Conservation (phyloP, 2,113 vertebrate species). For the Actenoides hombroni region DNA sequence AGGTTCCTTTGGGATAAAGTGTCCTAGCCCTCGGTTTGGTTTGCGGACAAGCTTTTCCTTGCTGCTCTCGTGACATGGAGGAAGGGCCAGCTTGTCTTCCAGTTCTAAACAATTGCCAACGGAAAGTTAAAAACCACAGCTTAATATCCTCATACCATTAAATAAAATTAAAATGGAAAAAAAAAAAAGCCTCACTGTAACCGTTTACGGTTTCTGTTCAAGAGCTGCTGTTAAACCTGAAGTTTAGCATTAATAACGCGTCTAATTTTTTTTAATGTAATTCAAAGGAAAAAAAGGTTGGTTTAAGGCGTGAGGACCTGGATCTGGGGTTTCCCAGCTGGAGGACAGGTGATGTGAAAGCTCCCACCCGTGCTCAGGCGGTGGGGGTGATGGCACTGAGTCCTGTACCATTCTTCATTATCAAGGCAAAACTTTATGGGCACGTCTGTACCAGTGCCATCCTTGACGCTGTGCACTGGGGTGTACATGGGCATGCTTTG, state of each 20-base stretch:
- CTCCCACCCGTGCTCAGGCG: rapidly evolving
- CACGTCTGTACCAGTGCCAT: background rate
- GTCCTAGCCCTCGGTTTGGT: background rate
- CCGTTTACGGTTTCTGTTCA: background rate
- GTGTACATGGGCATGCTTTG: background rate
- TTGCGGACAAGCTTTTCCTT: background rate
- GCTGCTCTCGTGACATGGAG: background rate
- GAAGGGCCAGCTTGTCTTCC: background rate
- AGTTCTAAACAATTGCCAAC: too few relatives aligned
- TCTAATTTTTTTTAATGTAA: background rate
- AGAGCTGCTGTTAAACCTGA: background rate
- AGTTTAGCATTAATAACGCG: background rate
- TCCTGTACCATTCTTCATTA: background rate
- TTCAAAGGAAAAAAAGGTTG: background rate
- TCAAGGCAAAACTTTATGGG: background rate
- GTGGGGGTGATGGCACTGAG: rapidly evolving
- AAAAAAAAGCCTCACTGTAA: background rate
- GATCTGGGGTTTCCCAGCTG: background rate
- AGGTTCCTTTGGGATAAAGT: background rate
- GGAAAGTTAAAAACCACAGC: background rate
- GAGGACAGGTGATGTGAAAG: background rate
- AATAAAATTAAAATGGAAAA: background rate
- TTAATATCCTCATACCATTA: background rate
- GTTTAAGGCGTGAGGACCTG: background rate
- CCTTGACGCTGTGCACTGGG: background rate